Percentiles rank a stretch among this genome's conserved stretches.
Evolutionary conservation across 2,797 vertebrate genomes (phyloP).

Genomic region (Paguma larvata): DNA sequence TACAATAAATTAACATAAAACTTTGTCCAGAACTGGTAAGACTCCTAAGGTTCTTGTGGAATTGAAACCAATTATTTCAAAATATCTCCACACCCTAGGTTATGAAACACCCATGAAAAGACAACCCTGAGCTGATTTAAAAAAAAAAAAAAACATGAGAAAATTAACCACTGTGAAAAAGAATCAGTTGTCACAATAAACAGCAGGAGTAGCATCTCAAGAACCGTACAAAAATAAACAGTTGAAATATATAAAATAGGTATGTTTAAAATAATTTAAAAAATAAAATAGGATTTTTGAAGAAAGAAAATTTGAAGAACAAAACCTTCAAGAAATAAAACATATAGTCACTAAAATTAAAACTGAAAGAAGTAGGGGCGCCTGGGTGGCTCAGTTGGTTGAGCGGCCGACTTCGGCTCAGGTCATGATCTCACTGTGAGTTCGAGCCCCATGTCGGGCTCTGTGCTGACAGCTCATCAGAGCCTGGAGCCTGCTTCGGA

Average conservation of each 20-base stretch:
- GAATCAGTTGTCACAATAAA: background rate
- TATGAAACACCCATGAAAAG: background rate
- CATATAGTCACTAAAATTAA: background rate
- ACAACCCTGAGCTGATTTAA: background rate
- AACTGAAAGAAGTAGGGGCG: background rate
- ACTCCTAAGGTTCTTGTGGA: background rate
- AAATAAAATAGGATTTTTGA: background rate
- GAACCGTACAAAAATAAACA: background rate
- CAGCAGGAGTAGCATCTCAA: background rate
- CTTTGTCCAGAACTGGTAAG: background rate
- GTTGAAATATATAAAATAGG: conserved; percentile 9
- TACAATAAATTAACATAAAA: background rate
- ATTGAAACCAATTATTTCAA: background rate
- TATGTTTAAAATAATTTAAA: background rate
- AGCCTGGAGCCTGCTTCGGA: no score
- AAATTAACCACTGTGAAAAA: background rate
- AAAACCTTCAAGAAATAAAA: conserved; percentile 2
- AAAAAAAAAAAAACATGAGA: background rate
- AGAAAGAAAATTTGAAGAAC: background rate
- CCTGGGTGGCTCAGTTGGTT: no score
- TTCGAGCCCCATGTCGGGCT: no score
- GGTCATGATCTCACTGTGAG: no score
- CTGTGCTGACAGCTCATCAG: no score
- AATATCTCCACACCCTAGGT: background rate
- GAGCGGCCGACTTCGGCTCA: no score